These are phyloP conservation scores for Dromaius novaehollandiae DNA, from an alignment of 2,113 vertebrate genomes.

Conservation along the genomic window DNA sequence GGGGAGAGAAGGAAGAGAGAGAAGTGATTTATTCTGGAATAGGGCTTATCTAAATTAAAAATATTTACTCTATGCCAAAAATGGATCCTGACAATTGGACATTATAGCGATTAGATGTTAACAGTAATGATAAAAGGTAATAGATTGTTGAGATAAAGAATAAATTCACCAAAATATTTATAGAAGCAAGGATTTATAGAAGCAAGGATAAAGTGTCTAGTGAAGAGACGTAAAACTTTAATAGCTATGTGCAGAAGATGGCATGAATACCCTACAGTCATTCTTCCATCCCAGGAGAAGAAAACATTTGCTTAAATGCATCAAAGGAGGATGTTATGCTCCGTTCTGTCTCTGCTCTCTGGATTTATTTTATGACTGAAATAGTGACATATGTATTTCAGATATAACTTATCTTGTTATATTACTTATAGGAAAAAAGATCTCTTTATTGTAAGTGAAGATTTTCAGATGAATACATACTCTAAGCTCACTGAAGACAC, in stretches of 20 bases:
- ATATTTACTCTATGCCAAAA: background rate
- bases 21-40: background rate
- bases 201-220: background rate
- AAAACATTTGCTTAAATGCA: background rate
- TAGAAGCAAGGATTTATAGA: background rate
- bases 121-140: background rate
- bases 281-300: background rate
- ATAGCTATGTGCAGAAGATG: background rate
- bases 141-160: background rate
- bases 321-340: background rate
- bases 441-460: conserved; percentile 3
- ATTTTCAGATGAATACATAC: background rate
- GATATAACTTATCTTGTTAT: background rate
- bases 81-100: background rate
- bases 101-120: background rate
- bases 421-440: conserved; percentile 33
- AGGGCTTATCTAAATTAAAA: background rate
- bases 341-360: background rate
- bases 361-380: conserved; percentile 11
- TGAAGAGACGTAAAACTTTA: background rate
- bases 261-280: background rate
- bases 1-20: background rate
- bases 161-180: background rate
- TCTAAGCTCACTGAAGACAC: background rate
- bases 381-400: background rate